These are phyloP conservation scores for Sclerurus mexicanus DNA, from an alignment of 2,113 vertebrate genomes.

Conservation along the genomic window DNA sequence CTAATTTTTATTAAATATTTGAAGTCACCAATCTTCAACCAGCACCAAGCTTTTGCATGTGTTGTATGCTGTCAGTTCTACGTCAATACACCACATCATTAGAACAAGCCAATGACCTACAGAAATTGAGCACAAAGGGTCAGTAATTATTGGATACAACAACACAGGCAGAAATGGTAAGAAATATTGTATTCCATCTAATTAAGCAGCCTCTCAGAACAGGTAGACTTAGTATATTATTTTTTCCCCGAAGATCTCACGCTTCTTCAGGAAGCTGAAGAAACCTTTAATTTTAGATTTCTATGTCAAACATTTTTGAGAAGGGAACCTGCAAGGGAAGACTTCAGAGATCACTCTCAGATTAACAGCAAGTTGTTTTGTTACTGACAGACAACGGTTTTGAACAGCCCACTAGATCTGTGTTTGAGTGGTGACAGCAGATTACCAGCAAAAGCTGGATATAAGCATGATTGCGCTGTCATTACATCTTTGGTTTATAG, in stretches of 20 bases:
- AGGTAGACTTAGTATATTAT: neutral
- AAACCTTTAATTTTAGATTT: neutral
- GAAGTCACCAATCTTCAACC: neutral
- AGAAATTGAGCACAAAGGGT: neutral
- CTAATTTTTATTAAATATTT: neutral
- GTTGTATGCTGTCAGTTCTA: neutral
- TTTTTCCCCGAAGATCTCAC: neutral
- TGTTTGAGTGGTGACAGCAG: neutral
- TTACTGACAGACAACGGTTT: neutral
- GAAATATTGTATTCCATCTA: neutral
- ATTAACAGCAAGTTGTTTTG: neutral
- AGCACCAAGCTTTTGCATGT: neutral
- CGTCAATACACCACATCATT: neutral
- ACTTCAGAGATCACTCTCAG: neutral
- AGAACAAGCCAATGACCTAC: neutral
- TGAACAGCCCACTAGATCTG: neutral
- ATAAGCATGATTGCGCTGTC: neutral
- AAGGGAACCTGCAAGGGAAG: neutral
- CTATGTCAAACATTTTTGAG: neutral
- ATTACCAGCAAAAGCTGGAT: neutral
- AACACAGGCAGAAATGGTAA: neutral
- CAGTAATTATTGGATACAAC: neutral
- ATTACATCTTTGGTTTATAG: neutral
- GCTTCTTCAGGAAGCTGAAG: neutral
- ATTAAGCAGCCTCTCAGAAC: neutral